Evolutionary conservation across 2,113 vertebrate species (phyloP), one percentile per base, ranked within the genome.

Genomic region (Rhabdomys dilectus): DNA sequence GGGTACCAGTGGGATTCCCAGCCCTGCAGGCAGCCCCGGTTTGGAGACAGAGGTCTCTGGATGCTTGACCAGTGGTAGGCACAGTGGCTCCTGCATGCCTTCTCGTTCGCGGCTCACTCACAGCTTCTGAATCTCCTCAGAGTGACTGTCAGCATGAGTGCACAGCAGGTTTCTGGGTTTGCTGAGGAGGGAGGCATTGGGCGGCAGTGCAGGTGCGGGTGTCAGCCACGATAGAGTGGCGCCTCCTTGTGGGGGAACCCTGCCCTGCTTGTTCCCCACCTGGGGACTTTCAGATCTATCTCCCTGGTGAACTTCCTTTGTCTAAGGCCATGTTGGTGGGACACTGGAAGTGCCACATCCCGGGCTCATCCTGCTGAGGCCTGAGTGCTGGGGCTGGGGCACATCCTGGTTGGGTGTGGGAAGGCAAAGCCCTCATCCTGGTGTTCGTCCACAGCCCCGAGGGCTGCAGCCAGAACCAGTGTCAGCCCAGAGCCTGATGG

Each of bases 401-500:
- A 15, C 10, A 31, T 56, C 62, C 58, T 3, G 64, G 66, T 1
- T 0, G 19, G 72, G 66, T 13, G 45, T 24, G 4, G 19, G 1
- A 5, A 2, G 2, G 39, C 17, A 12, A 56, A 0, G 70, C 8
- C n/a, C n/a, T 95, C 13, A 97, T 68, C 17, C 75, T 36, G 73
- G 86, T 42, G 0, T 78, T 91, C 26, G 0, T 31, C 91, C 51
- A 93, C 98, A 99, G 99, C 96, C 96, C 80, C 98, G 94, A 88
- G 96, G 96, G 26, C 98, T 75, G 96, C 97, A 12, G 76, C 95
- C 89, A 56, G 99, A 98, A 73, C 98, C 98, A 0, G 98, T 98
- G 3, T 99, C 99, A 0, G 96, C 99, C 68, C 99, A 99, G 95
- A 99, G 99, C 76, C 98, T 99, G 75, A 99, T 99, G 94, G 99